Evolutionary conservation across 2,797 vertebrate species (phyloP), one percentile per base, ranked within the genome.

Genomic region (Amblyraja radiata): DNA sequence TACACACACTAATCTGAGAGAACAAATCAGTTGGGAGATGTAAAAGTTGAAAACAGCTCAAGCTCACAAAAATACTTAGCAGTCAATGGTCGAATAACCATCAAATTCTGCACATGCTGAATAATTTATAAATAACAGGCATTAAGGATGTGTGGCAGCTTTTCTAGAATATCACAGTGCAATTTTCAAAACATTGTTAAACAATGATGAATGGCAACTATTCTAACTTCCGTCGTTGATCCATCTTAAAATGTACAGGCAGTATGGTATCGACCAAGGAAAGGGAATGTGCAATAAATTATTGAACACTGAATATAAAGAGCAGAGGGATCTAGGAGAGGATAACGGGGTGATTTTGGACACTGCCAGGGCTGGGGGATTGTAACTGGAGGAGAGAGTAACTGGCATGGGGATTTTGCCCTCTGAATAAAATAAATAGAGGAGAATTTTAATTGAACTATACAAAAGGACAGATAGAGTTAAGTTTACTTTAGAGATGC

Each of bases 91-190:
- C 46, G 36, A 92, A 76, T 16, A 74, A 54, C 90, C 71, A 76
- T 92, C 76, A 91, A 46, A 91, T 28, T 90, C 88, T 39, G 68
- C 39, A 92, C 39, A 54, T 14, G 54, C 90, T 76, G 71, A 92
- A 92, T 92, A 21, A 92, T 76, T 58, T 46, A 92, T 92, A 16
- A 54, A 25, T 25, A n/a, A 28, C 36, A 76, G 39, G 28, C 90
- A 46, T 76, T 25, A 76, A 54, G 71, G 46, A 76, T 18, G 74
- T 74, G 90, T 14, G 90, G 39, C 71, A 91, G 71, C 21, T 28
- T 54, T 76, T 74, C 39, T 39, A 63, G 16, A 92, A 90, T 46
- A 6, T 39, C 39, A 21, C 63, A 84, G 46, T 92, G 11, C 68
- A 46, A 58, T 92, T 46, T 76, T 76, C 36, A 76, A 76, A 54